Base-by-base conservation (phyloP, 2,888 invertebrate genomes). In the Andrena marginata region DNA sequence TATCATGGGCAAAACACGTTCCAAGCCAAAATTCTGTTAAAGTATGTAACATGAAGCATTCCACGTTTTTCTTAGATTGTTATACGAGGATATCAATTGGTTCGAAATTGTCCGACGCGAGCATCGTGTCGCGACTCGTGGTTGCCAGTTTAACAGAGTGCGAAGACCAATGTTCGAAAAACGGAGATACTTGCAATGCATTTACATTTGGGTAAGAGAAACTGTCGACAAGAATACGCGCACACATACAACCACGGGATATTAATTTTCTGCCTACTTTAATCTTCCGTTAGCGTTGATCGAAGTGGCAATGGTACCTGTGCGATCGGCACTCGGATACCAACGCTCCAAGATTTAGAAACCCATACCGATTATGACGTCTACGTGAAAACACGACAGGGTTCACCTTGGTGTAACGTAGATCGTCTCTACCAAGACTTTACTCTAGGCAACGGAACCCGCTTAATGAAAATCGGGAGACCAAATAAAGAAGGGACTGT, bases 221-320 rank as follows among this genome's bases (percentile, higher is more conserved):
- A 23, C 23, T 64, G n/a, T 8, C 16, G 8, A 16, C 48, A 49
- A 42, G n/a, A 26, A 48, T 64, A 48, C 7, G 26, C 23, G 4
- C n/a, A 2, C n/a, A 31, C 2, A 31, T 51, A 31, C 26, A 51
- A 8, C 4, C 33, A n/a, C n/a, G 13, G 26, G 23, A 13, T 8
- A 80, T 23, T 48, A 31, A 49, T 33, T 23, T 26, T 5, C 23
- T n/a, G 16, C 16, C 16, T 42, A 16, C 1, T 42, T 42, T 33
- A 10, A 23, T 35, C 48, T 62, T 23, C 4, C 51, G 35, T 80
- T 91, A 96, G 96, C 81, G 95, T 96, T 87, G 95, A 95, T 80
- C 93, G 94, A 54, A 95, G 95, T 93, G 96, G 96, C 85, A 96
- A 96, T 90, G 95, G 95, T 71, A 95, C 95, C 10, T 96, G 96